Conservation (phyloP, 2,888 invertebrate genomes). For the Orchestes rusci region DNA sequence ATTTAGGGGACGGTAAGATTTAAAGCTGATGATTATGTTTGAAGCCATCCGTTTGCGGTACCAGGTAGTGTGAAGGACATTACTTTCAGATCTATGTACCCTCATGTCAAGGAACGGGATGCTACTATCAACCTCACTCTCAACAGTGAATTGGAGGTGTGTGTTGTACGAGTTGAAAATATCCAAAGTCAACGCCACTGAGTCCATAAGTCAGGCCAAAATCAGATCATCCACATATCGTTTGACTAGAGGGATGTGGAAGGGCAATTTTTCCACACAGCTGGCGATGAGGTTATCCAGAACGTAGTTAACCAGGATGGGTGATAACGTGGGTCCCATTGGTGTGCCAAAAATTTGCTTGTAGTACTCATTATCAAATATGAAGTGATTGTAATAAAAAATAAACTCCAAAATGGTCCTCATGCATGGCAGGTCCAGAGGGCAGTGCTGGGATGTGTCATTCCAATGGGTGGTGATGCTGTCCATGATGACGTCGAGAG, state of each 20-base stretch:
- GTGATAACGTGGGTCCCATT: constrained; percentile 1
- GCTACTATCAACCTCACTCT: neutral
- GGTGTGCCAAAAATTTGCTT: neutral
- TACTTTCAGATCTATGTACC: neutral
- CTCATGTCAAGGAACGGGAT: neutral
- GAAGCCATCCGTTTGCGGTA: neutral
- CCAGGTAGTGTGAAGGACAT: neutral
- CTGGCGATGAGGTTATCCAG: neutral
- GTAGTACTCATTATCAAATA: neutral
- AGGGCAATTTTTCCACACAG: neutral
- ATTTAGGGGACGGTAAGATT: neutral
- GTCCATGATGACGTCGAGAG: neutral
- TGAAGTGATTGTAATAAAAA: neutral
- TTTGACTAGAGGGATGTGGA: neutral
- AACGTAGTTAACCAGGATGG: neutral
- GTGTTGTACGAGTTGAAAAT: neutral
- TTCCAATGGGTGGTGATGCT: neutral
- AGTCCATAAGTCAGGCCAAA: neutral
- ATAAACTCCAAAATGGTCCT: neutral
- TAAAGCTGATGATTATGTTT: neutral
- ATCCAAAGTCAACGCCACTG: neutral
- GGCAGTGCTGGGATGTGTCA: neutral
- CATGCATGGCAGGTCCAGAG: neutral
- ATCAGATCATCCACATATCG: neutral
- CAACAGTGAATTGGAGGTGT: neutral